Evolutionary conservation across 2,888 invertebrate species (phyloP).

Genomic region (Agrenia bidenticulata): DNA sequence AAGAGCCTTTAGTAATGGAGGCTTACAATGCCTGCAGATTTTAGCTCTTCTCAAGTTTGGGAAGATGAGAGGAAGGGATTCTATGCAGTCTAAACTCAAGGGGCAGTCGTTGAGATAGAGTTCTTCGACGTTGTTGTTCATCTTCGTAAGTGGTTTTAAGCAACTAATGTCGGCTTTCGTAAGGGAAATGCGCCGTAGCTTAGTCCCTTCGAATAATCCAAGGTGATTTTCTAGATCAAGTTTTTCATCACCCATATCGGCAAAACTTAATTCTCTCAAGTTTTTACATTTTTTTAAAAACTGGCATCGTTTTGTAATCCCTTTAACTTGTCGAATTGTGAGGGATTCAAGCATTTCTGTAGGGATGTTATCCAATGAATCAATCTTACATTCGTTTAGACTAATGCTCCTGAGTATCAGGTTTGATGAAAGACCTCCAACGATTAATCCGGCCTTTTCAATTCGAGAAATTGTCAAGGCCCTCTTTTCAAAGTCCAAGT

Average conservation of each 20-base stretch:
- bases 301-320: not conserved
- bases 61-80: conserved; percentile 13
- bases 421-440: conserved; percentile 9
- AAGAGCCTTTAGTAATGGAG: not conserved
- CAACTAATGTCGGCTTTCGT: not conserved
- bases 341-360: not conserved
- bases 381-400: conserved; percentile 16
- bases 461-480: not conserved
- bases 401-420: not conserved
- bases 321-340: conserved; percentile 15
- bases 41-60: conserved; percentile 14
- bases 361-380: not conserved
- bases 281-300: conserved; percentile 12
- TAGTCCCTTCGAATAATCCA: conserved; percentile 2
- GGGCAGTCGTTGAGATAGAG: conserved; percentile 21
- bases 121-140: conserved; percentile 5
- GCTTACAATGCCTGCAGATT: not conserved
- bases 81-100: not conserved
- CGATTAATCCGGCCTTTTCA: conserved; percentile 5
- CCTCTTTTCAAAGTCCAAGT: conserved; percentile 5
- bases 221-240: conserved; percentile 1
- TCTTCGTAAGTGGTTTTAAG: not conserved
- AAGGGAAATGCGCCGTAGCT: conserved; percentile 3
- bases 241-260: conserved; percentile 8
- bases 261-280: not conserved